Conservation (phyloP, 2,888 invertebrate species). For the Coelopa pilipes region DNA sequence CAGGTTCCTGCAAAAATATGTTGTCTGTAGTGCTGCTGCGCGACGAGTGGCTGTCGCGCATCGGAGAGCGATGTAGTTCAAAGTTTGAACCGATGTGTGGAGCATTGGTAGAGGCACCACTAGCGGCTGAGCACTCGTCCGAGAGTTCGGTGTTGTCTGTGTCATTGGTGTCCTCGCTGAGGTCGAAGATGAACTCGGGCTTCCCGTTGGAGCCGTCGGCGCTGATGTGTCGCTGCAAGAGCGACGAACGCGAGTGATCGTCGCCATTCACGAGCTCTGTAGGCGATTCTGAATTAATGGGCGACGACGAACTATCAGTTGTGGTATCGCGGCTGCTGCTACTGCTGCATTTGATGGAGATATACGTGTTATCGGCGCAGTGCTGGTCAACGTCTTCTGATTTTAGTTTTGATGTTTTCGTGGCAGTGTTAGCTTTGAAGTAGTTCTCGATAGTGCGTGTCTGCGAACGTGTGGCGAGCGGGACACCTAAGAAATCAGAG, state of each 20-base stretch:
- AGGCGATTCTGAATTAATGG: constrained; percentile 31
- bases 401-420: constrained; percentile 43
- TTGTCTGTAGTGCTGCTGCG: constrained; percentile 59
- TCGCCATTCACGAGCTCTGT: not conserved
- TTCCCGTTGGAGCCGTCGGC: constrained; percentile 21
- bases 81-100: constrained; percentile 40
- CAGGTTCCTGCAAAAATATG: constrained; percentile 66
- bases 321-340: constrained; percentile 42
- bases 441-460: constrained; percentile 62
- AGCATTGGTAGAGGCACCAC: constrained; percentile 44
- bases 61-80: constrained; percentile 42
- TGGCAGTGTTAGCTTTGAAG: constrained; percentile 58
- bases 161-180: constrained; percentile 49
- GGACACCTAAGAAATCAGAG: constrained; percentile 52
- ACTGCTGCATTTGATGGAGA: not conserved
- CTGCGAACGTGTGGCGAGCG: constrained; percentile 61
- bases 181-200: constrained; percentile 44
- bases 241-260: not conserved
- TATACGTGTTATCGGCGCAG: not conserved
- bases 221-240: constrained; percentile 7
- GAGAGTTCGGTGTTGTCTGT: constrained; percentile 45
- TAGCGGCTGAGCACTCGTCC: constrained; percentile 36
- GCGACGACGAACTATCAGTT: constrained; percentile 35
- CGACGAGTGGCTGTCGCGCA: constrained; percentile 57
- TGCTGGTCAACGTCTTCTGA: constrained; percentile 26